A percentile compares a stretch with the other conserved stretches of the same genome.
These are phyloP conservation scores for Morone saxatilis DNA, from an alignment of 2,113 vertebrate species.

Conservation along the genomic window DNA sequence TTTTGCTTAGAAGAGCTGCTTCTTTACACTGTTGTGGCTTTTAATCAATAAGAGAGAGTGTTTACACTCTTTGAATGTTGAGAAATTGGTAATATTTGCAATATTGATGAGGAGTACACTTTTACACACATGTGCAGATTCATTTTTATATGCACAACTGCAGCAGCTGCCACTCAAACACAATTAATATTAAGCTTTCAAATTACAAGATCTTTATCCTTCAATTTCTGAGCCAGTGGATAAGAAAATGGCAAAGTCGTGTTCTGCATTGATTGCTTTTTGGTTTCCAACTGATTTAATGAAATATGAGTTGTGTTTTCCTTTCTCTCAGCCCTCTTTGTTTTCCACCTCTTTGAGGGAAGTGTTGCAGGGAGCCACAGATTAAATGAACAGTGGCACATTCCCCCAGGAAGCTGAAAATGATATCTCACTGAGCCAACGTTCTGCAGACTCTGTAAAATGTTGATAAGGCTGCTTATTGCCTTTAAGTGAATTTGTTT, in stretches of 20 bases:
- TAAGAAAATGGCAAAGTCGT: constrained; percentile 52
- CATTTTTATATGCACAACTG: background rate
- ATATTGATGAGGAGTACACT: constrained; percentile 4
- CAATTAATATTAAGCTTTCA: constrained; percentile 5
- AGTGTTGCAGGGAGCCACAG: constrained; percentile 54
- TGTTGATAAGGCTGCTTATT: constrained; percentile 60
- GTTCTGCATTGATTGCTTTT: constrained; percentile 67
- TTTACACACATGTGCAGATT: background rate
- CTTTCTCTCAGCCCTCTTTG: constrained; percentile 47
- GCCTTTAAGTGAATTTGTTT: constrained; percentile 58
- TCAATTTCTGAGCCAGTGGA: constrained; percentile 34
- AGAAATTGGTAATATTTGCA: constrained; percentile 5
- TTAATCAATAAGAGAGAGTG: constrained; percentile 21
- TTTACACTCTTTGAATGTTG: background rate
- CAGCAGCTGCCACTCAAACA: constrained; percentile 23
- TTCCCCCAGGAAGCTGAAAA: constrained; percentile 68
- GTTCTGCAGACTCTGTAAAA: constrained; percentile 45
- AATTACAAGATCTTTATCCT: background rate
- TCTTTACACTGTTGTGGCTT: constrained; percentile 12
- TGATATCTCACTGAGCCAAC: constrained; percentile 59
- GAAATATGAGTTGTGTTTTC: constrained; percentile 61
- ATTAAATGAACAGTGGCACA: constrained; percentile 61
- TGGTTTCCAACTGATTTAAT: constrained; percentile 62
- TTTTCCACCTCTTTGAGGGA: constrained; percentile 59
- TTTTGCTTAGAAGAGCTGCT: background rate